Conservation (phyloP, 2,797 vertebrate species). For the Gymnothorax javanicus region DNA sequence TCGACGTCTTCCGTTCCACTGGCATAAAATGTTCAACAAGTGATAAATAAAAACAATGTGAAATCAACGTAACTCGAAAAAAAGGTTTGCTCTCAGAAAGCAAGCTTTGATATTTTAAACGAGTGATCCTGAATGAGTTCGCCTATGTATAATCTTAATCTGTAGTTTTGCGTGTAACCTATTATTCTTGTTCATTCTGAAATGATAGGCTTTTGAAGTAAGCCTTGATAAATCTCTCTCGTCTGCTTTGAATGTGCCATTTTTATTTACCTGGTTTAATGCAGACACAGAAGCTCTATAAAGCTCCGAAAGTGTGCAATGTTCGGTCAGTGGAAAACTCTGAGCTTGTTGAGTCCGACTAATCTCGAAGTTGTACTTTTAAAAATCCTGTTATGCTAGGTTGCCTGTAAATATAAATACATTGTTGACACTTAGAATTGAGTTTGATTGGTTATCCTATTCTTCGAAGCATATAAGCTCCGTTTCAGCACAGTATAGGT, state of each 20-base stretch:
- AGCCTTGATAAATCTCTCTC: not conserved
- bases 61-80: not conserved
- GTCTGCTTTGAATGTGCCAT: not conserved
- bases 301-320: not conserved
- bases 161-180: not conserved
- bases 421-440: not conserved
- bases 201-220: not conserved
- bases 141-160: not conserved
- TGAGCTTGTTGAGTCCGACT: not conserved
- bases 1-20: not conserved
- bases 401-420: not conserved
- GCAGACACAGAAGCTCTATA: not conserved
- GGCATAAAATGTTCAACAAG: not conserved
- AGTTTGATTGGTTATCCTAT: not conserved
- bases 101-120: not conserved
- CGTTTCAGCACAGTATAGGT: not conserved
- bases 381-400: not conserved
- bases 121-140: not conserved
- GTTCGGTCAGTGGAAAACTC: not conserved
- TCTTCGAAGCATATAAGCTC: not conserved
- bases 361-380: not conserved
- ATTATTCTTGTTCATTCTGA: slow-evolving; percentile 2
- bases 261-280: not conserved
- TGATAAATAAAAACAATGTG: not conserved
- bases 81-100: not conserved